Evolutionary conservation across 2,113 vertebrate species (phyloP).

Genomic region (Danio rerio): DNA sequence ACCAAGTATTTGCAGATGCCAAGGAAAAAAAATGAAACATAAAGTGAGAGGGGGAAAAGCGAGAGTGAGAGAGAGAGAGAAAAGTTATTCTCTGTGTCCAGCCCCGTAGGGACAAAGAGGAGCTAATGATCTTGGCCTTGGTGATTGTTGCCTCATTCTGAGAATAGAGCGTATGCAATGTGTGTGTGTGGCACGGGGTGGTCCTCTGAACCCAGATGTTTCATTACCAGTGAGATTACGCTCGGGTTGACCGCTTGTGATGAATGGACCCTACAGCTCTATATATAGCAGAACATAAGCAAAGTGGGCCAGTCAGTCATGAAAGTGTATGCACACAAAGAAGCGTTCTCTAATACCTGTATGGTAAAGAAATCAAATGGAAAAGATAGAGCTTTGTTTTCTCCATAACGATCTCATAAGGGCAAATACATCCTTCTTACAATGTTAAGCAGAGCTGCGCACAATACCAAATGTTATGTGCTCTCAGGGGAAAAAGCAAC

Average conservation of each 20-base stretch:
- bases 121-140: constrained; percentile 79
- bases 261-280: constrained; percentile 66
- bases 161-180: constrained; percentile 60
- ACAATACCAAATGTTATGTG: constrained; percentile 1
- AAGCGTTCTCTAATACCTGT: constrained; percentile 4
- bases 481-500: neutral
- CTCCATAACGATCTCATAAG: neutral
- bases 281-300: constrained; percentile 48
- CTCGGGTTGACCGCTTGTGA: constrained; percentile 57
- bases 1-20: constrained; percentile 80
- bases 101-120: constrained; percentile 70
- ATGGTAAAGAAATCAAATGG: neutral
- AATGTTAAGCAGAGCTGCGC: neutral
- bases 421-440: neutral
- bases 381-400: constrained; percentile 3
- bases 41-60: constrained; percentile 15
- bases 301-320: constrained; percentile 46
- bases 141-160: constrained; percentile 76
- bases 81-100: constrained; percentile 81
- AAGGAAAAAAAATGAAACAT: constrained; percentile 60
- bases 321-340: constrained; percentile 39
- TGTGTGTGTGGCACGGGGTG: constrained; percentile 38
- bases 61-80: constrained; percentile 31
- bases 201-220: constrained; percentile 53
- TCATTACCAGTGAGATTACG: constrained; percentile 55